Evolutionary conservation across 2,797 vertebrate genomes (phyloP).

Genomic region (Eremophila alpestris): DNA sequence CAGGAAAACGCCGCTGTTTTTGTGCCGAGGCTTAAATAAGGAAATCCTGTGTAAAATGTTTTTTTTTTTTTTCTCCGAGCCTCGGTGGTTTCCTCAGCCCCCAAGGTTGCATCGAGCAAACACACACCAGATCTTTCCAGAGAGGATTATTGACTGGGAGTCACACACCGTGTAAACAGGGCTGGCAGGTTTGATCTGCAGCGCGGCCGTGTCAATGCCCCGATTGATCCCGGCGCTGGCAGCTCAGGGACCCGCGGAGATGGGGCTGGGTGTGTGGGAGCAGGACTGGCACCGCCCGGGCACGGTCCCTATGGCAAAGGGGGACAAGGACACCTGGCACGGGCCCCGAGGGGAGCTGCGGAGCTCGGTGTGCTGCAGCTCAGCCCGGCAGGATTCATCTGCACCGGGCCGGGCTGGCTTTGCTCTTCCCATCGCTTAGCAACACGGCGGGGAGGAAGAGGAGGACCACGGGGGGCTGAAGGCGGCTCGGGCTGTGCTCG

Average conservation of each 20-base stretch:
- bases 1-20: background rate
- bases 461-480: background rate
- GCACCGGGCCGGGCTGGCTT: background rate
- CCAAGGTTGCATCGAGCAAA: slow-evolving; percentile 23
- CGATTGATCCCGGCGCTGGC: background rate
- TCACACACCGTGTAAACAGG: background rate
- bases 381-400: background rate
- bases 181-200: slow-evolving; percentile 37
- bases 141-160: slow-evolving; percentile 41
- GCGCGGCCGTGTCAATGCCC: background rate
- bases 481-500: background rate
- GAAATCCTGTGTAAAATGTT: background rate
- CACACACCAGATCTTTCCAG: background rate
- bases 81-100: slow-evolving; percentile 22
- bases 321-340: fast-evolving
- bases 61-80: background rate
- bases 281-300: fast-evolving
- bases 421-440: slow-evolving; percentile 28
- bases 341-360: fast-evolving
- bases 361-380: background rate
- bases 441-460: background rate
- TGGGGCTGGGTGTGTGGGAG: fast-evolving
- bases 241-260: background rate
- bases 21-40: background rate
- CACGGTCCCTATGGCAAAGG: fast-evolving